Evolutionary conservation across 2,797 vertebrate genomes (phyloP), one percentile per base, ranked within the genome.

Genomic region (Ambastaia sidthimunki): DNA sequence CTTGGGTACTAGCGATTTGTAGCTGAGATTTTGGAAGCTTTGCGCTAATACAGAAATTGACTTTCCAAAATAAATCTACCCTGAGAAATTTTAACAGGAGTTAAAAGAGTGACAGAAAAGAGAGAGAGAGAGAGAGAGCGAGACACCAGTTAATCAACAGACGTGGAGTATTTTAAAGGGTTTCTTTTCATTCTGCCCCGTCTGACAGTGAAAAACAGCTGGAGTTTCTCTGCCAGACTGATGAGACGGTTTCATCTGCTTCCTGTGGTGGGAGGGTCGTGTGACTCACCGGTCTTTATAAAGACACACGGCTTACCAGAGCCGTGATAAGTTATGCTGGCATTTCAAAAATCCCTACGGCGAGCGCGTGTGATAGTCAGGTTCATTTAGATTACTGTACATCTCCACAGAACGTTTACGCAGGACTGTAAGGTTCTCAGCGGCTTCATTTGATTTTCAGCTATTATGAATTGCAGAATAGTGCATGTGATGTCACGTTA

Each of bases 351-450:
- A 87, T 84, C 86, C 88, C 82, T 87, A 83, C 88, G 84, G 72
- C 47, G 57, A 66, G 2, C 1, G 59, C 47, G 21, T 59, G 28
- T 86, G 88, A 92, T 91, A 87, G 90, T 91, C 81, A 88, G 86
- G 86, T 89, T 92, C 88, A 92, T 93, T 89, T 88, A 86, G 88
- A 89, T 90, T 91, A 88, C 90, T 89, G 86, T 89, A 88, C 87
- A 84, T 86, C 86, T 89, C 87, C 89, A 86, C 89, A 89, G 85
- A 82, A 84, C 85, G 86, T 85, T 80, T 91, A 89, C 88, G 85
- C 67, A 54, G 31, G 16, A 71, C 50, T 74, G 48, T 48, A 47
- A 52, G 73, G 47, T 76, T 47, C 55, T 65, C 54, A 16, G 48
- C 13, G 25, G 16, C 25, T 37, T 63, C 10, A n/a, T 25, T 71